A percentile compares a stretch with the other conserved stretches of the same genome.
Evolutionary conservation across 2,113 vertebrate genomes (phyloP).

Genomic region (Onychorhynchus coronatus): DNA sequence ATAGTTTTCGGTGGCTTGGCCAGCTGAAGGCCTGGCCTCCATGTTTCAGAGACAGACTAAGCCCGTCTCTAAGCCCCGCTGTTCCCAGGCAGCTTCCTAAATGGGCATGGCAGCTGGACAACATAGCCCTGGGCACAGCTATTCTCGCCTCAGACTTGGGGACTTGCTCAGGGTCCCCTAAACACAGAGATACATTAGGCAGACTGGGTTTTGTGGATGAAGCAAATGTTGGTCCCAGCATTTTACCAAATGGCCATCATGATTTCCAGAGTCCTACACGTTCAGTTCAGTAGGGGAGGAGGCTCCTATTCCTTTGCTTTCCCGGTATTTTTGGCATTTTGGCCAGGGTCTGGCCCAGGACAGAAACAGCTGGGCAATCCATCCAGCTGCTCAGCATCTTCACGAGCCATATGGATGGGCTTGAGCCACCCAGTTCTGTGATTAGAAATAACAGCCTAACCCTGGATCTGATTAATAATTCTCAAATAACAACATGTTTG

Average conservation of each 20-base stretch:
- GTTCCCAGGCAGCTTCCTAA: background rate
- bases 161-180: background rate
- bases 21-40: background rate
- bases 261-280: background rate
- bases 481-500: background rate
- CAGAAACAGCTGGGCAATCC: background rate
- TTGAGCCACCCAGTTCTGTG: background rate
- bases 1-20: background rate
- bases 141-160: background rate
- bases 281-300: background rate
- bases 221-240: background rate
- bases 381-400: background rate
- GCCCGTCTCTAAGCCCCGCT: background rate
- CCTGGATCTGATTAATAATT: background rate
- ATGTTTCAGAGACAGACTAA: background rate
- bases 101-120: background rate
- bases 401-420: accelerated
- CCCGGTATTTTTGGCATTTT: background rate
- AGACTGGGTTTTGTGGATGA: background rate
- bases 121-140: background rate
- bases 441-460: background rate
- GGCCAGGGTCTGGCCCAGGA: background rate
- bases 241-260: background rate
- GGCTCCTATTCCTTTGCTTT: background rate
- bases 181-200: accelerated